Percentiles rank a stretch among this genome's conserved stretches.
Evolutionary conservation across 2,888 invertebrate species (phyloP).

Genomic region (Microdon myrmicae): DNA sequence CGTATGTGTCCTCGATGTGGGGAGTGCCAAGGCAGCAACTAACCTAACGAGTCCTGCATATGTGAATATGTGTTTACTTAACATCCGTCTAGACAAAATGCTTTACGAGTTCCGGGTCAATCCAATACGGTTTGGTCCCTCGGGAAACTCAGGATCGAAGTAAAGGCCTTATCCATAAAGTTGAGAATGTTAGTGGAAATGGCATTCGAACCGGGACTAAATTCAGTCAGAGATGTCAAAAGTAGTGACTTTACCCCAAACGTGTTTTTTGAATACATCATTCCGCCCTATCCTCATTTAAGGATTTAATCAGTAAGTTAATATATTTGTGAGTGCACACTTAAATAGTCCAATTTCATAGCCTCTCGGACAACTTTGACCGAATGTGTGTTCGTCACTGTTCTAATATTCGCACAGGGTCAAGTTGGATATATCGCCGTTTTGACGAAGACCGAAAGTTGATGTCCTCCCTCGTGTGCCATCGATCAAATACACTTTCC

Average conservation of each 20-base stretch:
- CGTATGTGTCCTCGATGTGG: conserved; percentile 1
- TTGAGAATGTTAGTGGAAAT: conserved; percentile 13
- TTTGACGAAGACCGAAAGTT: conserved; percentile 11
- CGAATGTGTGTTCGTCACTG: too few relatives aligned
- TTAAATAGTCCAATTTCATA: too few relatives aligned
- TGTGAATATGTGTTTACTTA: conserved; percentile 10
- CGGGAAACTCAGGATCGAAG: background rate
- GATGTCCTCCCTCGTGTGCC: conserved; percentile 6
- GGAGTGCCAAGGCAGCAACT: conserved; percentile 5
- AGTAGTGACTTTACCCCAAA: conserved; percentile 21
- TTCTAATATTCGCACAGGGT: conserved; percentile 43
- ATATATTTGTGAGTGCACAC: too few relatives aligned
- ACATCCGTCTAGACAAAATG: conserved; percentile 43
- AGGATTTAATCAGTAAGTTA: conserved; percentile 51
- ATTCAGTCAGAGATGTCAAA: conserved; percentile 23
- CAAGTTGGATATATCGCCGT: conserved; percentile 35
- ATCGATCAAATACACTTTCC: conserved; percentile 34
- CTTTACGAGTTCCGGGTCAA: conserved; percentile 42
- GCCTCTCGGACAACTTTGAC: too few relatives aligned
- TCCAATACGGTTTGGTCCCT: conserved; percentile 23
- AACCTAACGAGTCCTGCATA: background rate
- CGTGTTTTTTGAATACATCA: conserved; percentile 32
- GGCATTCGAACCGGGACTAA: background rate
- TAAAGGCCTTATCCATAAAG: conserved; percentile 2
- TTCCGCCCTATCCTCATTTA: conserved; percentile 20